Base-by-base conservation (phyloP, 2,797 vertebrate species). In the Sebastes oblongus region DNA sequence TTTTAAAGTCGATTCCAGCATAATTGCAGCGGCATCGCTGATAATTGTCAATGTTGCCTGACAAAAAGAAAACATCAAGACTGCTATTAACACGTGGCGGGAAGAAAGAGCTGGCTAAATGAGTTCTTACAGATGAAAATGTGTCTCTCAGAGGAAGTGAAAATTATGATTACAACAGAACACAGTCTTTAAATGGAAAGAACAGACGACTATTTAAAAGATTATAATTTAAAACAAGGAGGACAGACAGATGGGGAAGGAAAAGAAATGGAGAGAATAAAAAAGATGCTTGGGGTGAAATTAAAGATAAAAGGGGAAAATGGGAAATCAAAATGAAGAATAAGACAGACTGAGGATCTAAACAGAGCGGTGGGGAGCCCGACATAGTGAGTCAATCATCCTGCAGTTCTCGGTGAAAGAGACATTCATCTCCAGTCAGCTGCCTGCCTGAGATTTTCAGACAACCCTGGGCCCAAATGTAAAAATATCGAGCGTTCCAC, bases 41-140 rank as follows among this genome's bases (percentile, higher is more conserved):
- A 79, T 79, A 65, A 85, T 52, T 75, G 75, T 72, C 66, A 59
- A n/a, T 3, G 10, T 50, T 50, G 36, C 29, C 66, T 0, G 10
- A 72, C 20, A 24, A 73, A 60, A 50, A 64, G n/a, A 75, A 72
- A 72, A 64, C 2, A 20, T 14, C 8, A 65, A 58, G 67, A 75
- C 59, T 61, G 69, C 54, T 61, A 71, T 84, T 80, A 88, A 75
- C 79, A 68, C 81, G 85, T 84, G 66, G 66, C 65, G 69, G 39
- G 42, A 78, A 66, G 32, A 74, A 8, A n/a, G 13, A 69, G 68
- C 25, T 3, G 46, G 34, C 24, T 65, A 81, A 67, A 83, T 87
- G 58, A 77, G 65, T 32, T 81, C 66, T 65, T 27, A 61, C 46
- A 56, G 66, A 62, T 46, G 72, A 74, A 85, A 84, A 61, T 54